Conservation (phyloP, 1,140 invertebrate genomes). For the Xylocopa sonorina region DNA sequence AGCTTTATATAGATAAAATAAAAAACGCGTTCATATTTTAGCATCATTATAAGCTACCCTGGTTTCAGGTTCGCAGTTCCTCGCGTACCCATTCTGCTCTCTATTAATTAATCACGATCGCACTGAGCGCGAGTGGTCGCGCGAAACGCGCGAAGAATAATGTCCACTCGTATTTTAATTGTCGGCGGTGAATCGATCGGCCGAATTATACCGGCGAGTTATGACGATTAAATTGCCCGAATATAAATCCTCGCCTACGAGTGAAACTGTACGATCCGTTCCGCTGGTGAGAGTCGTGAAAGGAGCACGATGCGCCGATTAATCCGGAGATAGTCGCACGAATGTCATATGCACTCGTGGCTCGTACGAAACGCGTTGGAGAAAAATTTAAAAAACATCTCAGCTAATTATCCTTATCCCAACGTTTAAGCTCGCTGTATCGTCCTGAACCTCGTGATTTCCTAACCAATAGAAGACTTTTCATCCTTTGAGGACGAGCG, state of each 20-base stretch:
- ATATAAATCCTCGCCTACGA: background rate
- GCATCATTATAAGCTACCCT: background rate
- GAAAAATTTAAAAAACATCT: background rate
- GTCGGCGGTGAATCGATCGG: conserved; percentile 2
- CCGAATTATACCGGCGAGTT: conserved; percentile 13
- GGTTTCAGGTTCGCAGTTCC: background rate
- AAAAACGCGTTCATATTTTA: background rate
- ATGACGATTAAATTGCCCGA: conserved; percentile 7
- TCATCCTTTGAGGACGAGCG: background rate
- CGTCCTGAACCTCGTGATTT: too few species aligned
- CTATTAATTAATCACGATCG: conserved; percentile 32
- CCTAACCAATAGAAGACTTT: too few species aligned
- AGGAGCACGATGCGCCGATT: background rate
- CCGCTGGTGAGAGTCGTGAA: background rate
- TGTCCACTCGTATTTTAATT: conserved; percentile 3
- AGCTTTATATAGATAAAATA: background rate
- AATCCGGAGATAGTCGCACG: background rate
- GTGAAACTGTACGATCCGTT: background rate
- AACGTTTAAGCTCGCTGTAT: too few species aligned
- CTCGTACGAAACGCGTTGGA: background rate
- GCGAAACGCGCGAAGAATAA: conserved; percentile 8
- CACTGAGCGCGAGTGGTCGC: background rate
- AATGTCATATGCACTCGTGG: background rate
- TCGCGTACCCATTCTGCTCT: background rate
- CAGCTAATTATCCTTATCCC: too few species aligned